Percentiles rank a stretch among this genome's conserved stretches.
phyloP scores from a whole-genome alignment of 1,140 invertebrate species.

The Mycetomoellerius zeteki region DNA sequence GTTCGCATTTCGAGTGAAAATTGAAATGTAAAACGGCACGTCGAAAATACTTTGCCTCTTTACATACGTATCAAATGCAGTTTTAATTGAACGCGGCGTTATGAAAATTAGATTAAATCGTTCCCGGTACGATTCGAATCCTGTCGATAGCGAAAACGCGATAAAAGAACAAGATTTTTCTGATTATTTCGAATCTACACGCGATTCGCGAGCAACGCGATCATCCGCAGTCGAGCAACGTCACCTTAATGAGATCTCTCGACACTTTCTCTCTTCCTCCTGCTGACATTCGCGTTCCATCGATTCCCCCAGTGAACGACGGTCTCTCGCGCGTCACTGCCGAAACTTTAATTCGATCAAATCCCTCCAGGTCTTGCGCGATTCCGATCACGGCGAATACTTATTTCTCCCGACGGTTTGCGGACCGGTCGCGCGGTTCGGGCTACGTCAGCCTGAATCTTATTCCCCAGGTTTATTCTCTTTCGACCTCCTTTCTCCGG shows the following conservation, averaged over 20 bases:
- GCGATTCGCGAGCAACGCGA: not conserved
- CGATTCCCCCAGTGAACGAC: constrained; percentile 3
- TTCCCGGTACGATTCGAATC: constrained; percentile 7
- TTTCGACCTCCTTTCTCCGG: constrained; percentile 66
- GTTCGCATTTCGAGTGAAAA: constrained; percentile 17
- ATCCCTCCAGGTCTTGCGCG: not conserved
- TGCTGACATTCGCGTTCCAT: not conserved
- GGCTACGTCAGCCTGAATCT: constrained; percentile 64
- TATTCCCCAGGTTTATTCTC: constrained; percentile 64
- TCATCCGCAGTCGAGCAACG: constrained; percentile 2
- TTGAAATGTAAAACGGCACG: constrained; percentile 43
- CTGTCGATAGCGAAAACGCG: not conserved
- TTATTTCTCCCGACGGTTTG: constrained; percentile 56
- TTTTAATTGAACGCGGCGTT: constrained; percentile 32
- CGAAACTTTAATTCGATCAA: constrained; percentile 55
- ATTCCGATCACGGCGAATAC: constrained; percentile 50
- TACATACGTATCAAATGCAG: constrained; percentile 5
- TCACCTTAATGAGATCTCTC: constrained; percentile 49
- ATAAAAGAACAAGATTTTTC: constrained; percentile 29
- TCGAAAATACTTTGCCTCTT: constrained; percentile 11
- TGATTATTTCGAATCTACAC: constrained; percentile 17
- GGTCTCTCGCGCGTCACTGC: constrained; percentile 10
- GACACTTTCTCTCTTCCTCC: not conserved
- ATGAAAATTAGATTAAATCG: constrained; percentile 52
- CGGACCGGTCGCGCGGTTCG: constrained; percentile 18